Percentiles rank a stretch among this genome's conserved stretches.
These are phyloP conservation scores for Trachelus stipa DNA, from an alignment of 2,888 invertebrate genomes.

Conservation along the genomic window DNA sequence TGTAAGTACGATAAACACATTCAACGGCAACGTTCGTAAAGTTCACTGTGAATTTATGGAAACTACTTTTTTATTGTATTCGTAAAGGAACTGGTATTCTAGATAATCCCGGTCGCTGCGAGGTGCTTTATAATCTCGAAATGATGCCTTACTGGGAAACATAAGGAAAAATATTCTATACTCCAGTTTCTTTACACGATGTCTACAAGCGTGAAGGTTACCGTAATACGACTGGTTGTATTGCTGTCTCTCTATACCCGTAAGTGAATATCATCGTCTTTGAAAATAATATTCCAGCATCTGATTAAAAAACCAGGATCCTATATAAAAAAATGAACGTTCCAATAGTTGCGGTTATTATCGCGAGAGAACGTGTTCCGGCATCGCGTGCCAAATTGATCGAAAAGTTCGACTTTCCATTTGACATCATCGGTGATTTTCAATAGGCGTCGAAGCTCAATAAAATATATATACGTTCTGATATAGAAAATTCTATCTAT, in stretches of 20 bases:
- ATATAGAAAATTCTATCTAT: too few relatives aligned
- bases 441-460: background rate
- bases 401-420: background rate
- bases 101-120: background rate
- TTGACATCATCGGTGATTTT: background rate
- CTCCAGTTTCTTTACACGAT: slow-evolving; percentile 25
- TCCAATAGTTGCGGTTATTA: background rate
- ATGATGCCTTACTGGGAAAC: background rate
- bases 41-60: background rate
- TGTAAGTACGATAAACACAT: background rate
- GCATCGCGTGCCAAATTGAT: background rate
- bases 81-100: background rate
- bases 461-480: background rate
- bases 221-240: slow-evolving; percentile 38
- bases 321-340: background rate
- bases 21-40: background rate
- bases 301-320: background rate
- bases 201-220: slow-evolving; percentile 42
- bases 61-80: background rate
- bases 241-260: slow-evolving; percentile 48
- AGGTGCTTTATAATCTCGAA: background rate
- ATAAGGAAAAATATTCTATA: background rate
- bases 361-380: background rate
- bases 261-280: slow-evolving; percentile 32
- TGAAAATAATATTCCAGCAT: background rate